Evolutionary conservation across 2,888 invertebrate genomes (phyloP), one percentile per base, ranked within the genome.

Genomic region (Orthosia cruda): DNA sequence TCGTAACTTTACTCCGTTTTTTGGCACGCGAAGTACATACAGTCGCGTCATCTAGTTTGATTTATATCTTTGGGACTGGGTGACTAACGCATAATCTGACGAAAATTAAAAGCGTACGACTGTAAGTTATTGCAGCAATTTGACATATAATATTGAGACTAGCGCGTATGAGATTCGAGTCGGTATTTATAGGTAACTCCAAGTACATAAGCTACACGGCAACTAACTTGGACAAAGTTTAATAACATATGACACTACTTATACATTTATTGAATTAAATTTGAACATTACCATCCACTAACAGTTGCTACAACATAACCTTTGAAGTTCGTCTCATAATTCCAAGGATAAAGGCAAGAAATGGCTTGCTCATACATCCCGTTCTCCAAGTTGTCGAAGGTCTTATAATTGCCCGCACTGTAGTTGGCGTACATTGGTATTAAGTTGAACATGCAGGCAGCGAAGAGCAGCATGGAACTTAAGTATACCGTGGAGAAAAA

Each of bases 361-460:
- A 70, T 80, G 15, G 88, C 79, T 40, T 88, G 90, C 54, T 89
- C 89, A 52, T 83, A 90, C 1, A 85, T 84, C 4, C 69, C 61
- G 32, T 89, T 88, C 26, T 69, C 62, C 11, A 87, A 62, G 16
- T 71, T 55, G 0, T 65, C 71, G 49, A 54, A 85, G 9, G 40
- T 40, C 40, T 40, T 40, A 40, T 40, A 40, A 26, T 66, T 72
- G 7, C 85, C 85, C 0, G 72, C 23, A 11, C 32, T 59, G 47
- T 78, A 86, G 72, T 85, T 85, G 4, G 73, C 75, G 18, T 76
- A 59, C 62, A 81, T 59, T 2, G 87, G 85, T 16, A 81, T 83
- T 32, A 81, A 16, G 50, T 81, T 81, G 54, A 84, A 85, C 55
- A 86, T 13, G 11, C 63, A 15, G 11, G 76, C 23, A 18, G 84